Evolutionary conservation across 1,140 invertebrate genomes (phyloP), one percentile per base, ranked within the genome.

Genomic region (Amphibalanus amphitrite): DNA sequence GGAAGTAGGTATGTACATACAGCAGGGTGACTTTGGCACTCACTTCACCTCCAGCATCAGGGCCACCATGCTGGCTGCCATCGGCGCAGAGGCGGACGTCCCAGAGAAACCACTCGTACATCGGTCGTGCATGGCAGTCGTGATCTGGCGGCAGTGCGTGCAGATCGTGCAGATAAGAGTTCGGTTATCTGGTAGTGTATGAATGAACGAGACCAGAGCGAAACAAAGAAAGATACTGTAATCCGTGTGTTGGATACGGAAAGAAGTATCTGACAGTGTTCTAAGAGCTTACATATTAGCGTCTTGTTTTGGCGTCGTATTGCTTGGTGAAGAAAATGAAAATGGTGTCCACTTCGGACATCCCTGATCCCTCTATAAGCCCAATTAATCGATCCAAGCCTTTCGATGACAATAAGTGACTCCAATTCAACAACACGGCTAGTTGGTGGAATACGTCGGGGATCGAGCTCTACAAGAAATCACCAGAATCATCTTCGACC

Each of bases 71-170:
- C n/a, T n/a, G n/a, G 91, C 90, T 29, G 91, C 92, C 74, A 94
- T 81, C 71, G 91, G 91, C 17, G 91, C 90, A 3, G 90, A 89
- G 10, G 91, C 91, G 0, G 91, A 93, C 15, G 91, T 93, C 47
- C 91, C 91, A 0, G 90, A 89, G 79, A 92, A 90, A 67, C 82
- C 83, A 28, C 85, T 85, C 0, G 91, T 92, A 78, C 91, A 93
- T 67, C 83, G 83, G 77, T 92, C 89, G 72, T 86, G 83, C 38
- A 90, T 80, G 81, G 92, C 89, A 1, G 89, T 91, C 0, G 90
- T 92, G 8, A 87, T 73, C 75, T 76, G 71, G 1, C 29, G 28
- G 0, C 67, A 25, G 28, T 28, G 29, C 29, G 29, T 23, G 28
- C 25, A 25, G n/a, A 59, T 59, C n/a, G 0, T 15, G 15, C 1